A percentile compares a stretch with the other conserved stretches of the same genome.
Conservation (phyloP, 2,888 invertebrate species). For the Marasmarcha lunaedactyla region DNA sequence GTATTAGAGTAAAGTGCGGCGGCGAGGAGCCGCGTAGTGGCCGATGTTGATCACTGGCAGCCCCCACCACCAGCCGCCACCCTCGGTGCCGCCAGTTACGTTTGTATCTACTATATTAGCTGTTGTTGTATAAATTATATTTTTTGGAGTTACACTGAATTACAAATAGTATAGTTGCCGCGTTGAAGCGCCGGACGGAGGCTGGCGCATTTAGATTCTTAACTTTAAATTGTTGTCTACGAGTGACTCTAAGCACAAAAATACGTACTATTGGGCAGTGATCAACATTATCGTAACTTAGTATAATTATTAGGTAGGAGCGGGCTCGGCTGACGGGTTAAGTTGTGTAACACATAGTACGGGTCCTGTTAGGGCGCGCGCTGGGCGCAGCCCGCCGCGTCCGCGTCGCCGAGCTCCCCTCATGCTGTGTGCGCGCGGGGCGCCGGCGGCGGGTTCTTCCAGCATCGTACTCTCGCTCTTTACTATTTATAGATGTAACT, state of each 20-base stretch:
- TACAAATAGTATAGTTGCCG: slow-evolving; percentile 42
- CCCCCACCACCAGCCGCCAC: slow-evolving; percentile 11
- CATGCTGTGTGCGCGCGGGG: not conserved
- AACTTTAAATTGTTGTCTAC: slow-evolving; percentile 60
- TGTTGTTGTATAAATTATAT: slow-evolving; percentile 66
- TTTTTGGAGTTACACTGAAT: slow-evolving; percentile 58
- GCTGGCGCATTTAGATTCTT: slow-evolving; percentile 46
- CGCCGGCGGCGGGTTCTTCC: too few relatives aligned
- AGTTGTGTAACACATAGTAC: slow-evolving; percentile 59
- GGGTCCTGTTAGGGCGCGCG: slow-evolving; percentile 50
- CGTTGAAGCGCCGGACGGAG: slow-evolving; percentile 46
- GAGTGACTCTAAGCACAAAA: slow-evolving; percentile 65
- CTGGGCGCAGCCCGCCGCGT: slow-evolving; percentile 40
- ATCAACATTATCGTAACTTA: slow-evolving; percentile 68
- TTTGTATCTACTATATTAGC: slow-evolving; percentile 44
- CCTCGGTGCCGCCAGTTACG: slow-evolving; percentile 45
- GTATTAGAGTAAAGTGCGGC: slow-evolving; percentile 55
- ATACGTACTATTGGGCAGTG: slow-evolving; percentile 70
- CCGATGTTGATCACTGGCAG: slow-evolving; percentile 65
- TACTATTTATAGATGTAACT: too few relatives aligned
- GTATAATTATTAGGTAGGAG: slow-evolving; percentile 53
- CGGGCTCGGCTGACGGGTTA: slow-evolving; percentile 46
- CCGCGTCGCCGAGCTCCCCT: slow-evolving; percentile 32
- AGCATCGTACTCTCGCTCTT: too few relatives aligned
- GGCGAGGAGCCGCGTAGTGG: slow-evolving; percentile 44